Evolutionary conservation across 2,888 invertebrate species (phyloP).

Genomic region (Lissonota sp.): DNA sequence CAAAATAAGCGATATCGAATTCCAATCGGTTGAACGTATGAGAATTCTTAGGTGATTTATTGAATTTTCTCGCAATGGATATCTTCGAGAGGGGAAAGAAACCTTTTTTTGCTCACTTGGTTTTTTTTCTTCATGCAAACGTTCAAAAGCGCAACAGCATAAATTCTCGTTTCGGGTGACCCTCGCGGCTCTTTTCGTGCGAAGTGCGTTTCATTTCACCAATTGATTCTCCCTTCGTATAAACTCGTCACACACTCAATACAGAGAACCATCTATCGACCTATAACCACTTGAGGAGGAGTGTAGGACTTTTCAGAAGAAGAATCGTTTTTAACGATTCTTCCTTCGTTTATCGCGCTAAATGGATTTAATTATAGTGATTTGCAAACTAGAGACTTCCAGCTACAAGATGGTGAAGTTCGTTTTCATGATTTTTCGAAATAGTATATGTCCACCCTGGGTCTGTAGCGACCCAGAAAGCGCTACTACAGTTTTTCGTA

Average conservation of each 20-base stretch:
- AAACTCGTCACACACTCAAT: constrained; percentile 8
- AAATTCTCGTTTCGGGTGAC: constrained; percentile 14
- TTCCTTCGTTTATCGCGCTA: too few species aligned
- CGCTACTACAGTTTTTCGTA: too few species aligned
- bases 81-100: neutral
- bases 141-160: constrained; percentile 48
- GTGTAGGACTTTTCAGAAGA: too few species aligned
- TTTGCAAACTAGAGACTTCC: too few species aligned
- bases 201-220: constrained; percentile 26
- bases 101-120: neutral
- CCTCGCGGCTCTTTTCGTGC: constrained; percentile 10
- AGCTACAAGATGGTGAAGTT: too few species aligned
- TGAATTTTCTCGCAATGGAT: constrained; percentile 1
- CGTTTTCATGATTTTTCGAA: too few species aligned
- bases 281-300: neutral
- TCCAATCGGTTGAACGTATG: too few species aligned
- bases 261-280: constrained; percentile 13
- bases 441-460: too few species aligned
- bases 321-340: too few species aligned
- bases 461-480: too few species aligned
- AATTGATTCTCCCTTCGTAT: constrained; percentile 36
- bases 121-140: constrained; percentile 35
- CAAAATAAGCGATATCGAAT: too few species aligned
- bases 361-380: too few species aligned
- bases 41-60: neutral